These are phyloP conservation scores for Phalacrocorax carbo DNA, from an alignment of 2,113 vertebrate species.

Conservation along the genomic window DNA sequence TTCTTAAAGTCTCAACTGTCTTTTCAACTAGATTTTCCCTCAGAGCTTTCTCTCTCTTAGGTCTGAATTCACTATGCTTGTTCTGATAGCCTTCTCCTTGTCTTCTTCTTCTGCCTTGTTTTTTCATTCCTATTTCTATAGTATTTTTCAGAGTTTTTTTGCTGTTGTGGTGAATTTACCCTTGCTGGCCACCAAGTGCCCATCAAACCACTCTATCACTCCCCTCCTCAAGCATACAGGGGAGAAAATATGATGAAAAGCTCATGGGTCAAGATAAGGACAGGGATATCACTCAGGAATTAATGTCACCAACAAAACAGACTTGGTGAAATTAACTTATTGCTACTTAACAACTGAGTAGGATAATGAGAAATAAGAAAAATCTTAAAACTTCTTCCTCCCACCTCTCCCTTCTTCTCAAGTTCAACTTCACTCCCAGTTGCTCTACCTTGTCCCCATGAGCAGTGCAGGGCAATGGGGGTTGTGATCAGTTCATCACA, in stretches of 20 bases:
- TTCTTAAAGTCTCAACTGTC: neutral
- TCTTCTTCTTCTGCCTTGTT: neutral
- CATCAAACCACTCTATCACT: neutral
- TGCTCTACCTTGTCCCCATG: neutral
- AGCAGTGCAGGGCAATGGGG: rapidly evolving
- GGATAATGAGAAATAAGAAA: neutral
- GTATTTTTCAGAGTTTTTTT: neutral
- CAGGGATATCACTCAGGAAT: neutral
- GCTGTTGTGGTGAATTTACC: neutral
- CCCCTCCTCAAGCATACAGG: neutral
- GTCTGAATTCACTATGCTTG: neutral
- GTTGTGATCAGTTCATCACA: neutral
- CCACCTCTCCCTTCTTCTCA: neutral
- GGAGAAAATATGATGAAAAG: neutral
- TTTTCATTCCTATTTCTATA: neutral
- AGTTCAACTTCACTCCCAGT: neutral
- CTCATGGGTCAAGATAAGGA: neutral
- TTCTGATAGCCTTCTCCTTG: neutral
- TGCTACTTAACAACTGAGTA: neutral
- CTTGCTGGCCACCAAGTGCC: neutral
- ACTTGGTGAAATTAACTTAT: neutral
- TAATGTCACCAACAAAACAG: neutral
- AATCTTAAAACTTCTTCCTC: neutral
- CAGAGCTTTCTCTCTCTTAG: neutral
- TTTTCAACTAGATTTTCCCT: neutral